Percentiles rank a stretch among this genome's conserved stretches.
Conservation (phyloP, 2,797 vertebrate species). For the Odontamblyopus lacepedii region DNA sequence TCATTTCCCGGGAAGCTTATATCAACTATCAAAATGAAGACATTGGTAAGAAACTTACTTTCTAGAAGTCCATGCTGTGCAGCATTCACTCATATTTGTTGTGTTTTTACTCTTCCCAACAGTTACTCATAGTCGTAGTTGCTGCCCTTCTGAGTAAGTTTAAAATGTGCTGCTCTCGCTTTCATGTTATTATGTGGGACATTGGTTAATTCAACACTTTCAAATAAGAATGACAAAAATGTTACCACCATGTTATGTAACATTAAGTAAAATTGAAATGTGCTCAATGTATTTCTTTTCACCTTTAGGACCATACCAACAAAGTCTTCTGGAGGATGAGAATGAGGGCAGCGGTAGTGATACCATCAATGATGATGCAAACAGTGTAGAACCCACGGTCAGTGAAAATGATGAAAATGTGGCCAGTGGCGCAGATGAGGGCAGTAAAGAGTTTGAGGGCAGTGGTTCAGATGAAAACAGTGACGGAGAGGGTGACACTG, state of each 20-base stretch:
- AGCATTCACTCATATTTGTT: neutral
- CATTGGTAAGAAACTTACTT: neutral
- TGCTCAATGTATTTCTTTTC: neutral
- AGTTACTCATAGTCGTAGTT: neutral
- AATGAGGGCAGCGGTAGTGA: neutral
- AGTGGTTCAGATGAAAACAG: too few relatives aligned
- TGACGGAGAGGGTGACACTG: too few relatives aligned
- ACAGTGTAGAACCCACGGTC: too few relatives aligned
- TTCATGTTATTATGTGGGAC: too few relatives aligned
- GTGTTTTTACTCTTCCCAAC: neutral
- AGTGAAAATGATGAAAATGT: too few relatives aligned
- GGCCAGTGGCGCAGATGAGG: too few relatives aligned
- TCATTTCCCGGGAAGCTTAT: neutral
- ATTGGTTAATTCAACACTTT: too few relatives aligned
- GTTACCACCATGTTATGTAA: too few relatives aligned
- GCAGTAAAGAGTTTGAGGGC: too few relatives aligned
- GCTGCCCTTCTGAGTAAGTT: neutral
- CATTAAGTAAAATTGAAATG: too few relatives aligned
- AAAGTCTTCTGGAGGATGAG: neutral
- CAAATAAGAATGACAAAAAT: too few relatives aligned
- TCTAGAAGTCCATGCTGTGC: neutral
- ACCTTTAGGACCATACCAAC: neutral
- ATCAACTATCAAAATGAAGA: constrained; percentile 15
- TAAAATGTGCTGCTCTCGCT: neutral
- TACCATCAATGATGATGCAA: too few relatives aligned